These are phyloP conservation scores for Menura novaehollandiae DNA, from an alignment of 2,113 vertebrate species.

Conservation along the genomic window DNA sequence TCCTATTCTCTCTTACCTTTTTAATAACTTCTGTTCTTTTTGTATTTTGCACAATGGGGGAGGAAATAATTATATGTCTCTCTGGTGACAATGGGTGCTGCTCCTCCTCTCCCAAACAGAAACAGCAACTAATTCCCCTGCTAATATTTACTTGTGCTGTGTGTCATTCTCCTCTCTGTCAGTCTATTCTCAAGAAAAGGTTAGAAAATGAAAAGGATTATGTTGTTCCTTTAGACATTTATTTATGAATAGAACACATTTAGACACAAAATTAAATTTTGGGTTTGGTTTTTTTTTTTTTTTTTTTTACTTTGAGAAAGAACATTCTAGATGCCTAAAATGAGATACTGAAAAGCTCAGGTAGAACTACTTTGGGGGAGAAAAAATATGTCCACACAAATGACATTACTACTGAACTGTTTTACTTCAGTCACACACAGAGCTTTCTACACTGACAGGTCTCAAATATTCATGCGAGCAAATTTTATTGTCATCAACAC, in stretches of 20 bases:
- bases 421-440: constrained; percentile 30
- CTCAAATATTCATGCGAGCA: background rate
- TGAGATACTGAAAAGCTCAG: background rate
- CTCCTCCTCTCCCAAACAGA: background rate
- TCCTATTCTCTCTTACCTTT: background rate
- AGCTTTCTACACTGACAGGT: constrained; percentile 25
- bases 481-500: constrained; percentile 33
- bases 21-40: background rate
- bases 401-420: background rate
- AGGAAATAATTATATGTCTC: background rate
- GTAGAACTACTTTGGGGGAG: background rate
- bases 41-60: background rate
- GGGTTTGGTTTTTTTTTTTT: background rate
- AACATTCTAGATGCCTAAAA: background rate
- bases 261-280: background rate
- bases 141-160: background rate
- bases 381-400: background rate
- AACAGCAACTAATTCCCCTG: background rate
- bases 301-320: background rate
- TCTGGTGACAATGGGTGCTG: background rate
- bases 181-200: background rate
- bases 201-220: background rate
- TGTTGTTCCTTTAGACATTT: background rate
- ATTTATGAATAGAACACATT: background rate
- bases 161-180: background rate